Evolutionary conservation across 2,113 vertebrate genomes (phyloP), one percentile per base, ranked within the genome.

Genomic region (Oncorhynchus mykiss): DNA sequence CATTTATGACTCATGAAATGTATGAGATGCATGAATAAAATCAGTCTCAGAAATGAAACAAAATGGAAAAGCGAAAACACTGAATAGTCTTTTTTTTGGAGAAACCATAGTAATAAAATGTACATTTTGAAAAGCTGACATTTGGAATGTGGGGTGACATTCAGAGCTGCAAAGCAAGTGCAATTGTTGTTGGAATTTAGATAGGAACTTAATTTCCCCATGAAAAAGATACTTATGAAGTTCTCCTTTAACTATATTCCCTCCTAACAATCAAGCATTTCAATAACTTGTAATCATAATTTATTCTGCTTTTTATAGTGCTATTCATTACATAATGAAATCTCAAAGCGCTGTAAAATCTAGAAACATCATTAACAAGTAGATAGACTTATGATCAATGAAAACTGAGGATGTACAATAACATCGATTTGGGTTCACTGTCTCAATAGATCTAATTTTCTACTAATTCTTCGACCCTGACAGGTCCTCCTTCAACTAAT

Each of bases 401-500:
- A 14, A 51, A 51, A 51, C 49, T 51, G 49, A 51, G 49, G 59
- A 60, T 22, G 59, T 60, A 60, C 59, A 60, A 22, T 14, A 12
- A 60, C 22, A 9, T 14, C n/a, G 7, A 22, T 60, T 60, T 22
- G 22, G 20, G 13, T 62, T 62, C 59, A 27, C 64, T 66, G 24
- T 29, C 22, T 66, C 24, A 8, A 29, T 66, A 66, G 22, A 11
- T 27, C 22, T 62, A 39, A 18, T 74, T 25, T 13, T 45, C 29
- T n/a, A n/a, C 57, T 57, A 72, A 54, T 5, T 7, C 73, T 45
- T 75, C 34, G 22, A 60, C 60, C 69, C 9, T 20, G 78, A 87
- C 93, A 97, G 96, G 95, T 95, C 91, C 95, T 75, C 93, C 96
- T 79, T 92, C 95, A 86, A 90, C 94, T 89, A 95, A 91, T 84